phyloP scores from a whole-genome alignment of 1,140 invertebrate species.

The Zaprionus inermis region DNA sequence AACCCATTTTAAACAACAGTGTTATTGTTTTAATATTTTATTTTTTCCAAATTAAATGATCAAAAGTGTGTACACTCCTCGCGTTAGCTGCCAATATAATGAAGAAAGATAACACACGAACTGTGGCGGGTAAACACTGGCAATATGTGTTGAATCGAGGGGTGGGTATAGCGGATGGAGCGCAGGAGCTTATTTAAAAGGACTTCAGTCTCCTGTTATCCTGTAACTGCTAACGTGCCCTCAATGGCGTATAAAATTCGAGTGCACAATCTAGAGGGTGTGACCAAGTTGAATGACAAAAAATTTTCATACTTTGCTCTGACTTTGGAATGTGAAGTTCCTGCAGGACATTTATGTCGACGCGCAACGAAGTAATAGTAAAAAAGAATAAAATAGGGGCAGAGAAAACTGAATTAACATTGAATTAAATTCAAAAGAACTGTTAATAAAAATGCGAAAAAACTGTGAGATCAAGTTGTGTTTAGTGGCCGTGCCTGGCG shows the following conservation, averaged over 20 bases:
- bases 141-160: constrained; percentile 2
- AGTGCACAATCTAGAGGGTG: constrained; percentile 78
- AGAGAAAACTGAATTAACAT: constrained; percentile 27
- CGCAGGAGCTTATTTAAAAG: constrained; percentile 24
- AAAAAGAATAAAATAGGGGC: constrained; percentile 24
- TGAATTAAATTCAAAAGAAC: constrained; percentile 10
- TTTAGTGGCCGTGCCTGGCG: constrained; percentile 16
- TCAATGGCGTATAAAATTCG: constrained; percentile 56
- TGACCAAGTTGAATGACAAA: constrained; percentile 83
- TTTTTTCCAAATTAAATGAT: not conserved
- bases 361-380: constrained; percentile 45
- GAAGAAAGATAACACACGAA: constrained; percentile 6
- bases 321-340: constrained; percentile 83
- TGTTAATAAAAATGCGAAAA: constrained; percentile 31
- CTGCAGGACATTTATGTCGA: constrained; percentile 64
- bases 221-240: constrained; percentile 54
- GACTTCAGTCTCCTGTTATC: constrained; percentile 60
- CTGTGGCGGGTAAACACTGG: constrained; percentile 30
- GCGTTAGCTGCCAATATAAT: not conserved
- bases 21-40: too few relatives aligned
- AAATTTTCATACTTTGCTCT: constrained; percentile 84
- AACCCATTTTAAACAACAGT: too few relatives aligned
- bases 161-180: constrained; percentile 44
- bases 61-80: constrained; percentile 18
- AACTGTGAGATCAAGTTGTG: constrained; percentile 36